Evolutionary conservation across 2,113 vertebrate species (phyloP).

Genomic region (Thermophis baileyi): DNA sequence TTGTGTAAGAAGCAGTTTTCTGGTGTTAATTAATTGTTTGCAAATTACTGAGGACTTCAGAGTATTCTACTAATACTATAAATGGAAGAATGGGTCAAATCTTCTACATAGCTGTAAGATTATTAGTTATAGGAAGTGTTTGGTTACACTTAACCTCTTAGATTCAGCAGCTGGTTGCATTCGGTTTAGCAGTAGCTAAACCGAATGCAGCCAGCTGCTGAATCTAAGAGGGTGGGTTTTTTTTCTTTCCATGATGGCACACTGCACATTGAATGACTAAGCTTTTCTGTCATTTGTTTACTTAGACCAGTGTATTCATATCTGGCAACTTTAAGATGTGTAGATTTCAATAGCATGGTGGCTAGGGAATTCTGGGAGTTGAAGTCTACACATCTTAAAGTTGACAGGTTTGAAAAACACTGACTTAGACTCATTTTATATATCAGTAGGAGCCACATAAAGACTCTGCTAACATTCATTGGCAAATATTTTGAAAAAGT

Average conservation of each 20-base stretch:
- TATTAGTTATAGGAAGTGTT: neutral
- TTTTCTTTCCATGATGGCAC: neutral
- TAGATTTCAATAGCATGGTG: neutral
- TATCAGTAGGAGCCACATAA: neutral
- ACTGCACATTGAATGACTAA: neutral
- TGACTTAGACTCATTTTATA: neutral
- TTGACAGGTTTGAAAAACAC: neutral
- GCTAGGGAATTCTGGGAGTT: neutral
- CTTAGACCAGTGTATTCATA: neutral
- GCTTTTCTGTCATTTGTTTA: neutral
- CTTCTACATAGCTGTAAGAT: neutral
- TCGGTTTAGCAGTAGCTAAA: too few relatives aligned
- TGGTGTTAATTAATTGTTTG: neutral
- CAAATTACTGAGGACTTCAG: neutral
- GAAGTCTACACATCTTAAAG: neutral
- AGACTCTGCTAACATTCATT: neutral
- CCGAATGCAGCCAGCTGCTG: neutral
- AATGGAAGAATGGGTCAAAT: neutral
- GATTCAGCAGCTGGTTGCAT: too few relatives aligned
- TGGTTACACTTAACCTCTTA: too few relatives aligned
- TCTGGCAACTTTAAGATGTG: neutral
- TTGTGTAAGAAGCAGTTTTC: neutral
- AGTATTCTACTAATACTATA: neutral
- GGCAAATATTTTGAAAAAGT: neutral
- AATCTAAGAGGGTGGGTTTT: neutral